Evolutionary conservation across 2,113 vertebrate genomes (phyloP), one percentile per base, ranked within the genome.

Genomic region (Heterocephalus glaber): DNA sequence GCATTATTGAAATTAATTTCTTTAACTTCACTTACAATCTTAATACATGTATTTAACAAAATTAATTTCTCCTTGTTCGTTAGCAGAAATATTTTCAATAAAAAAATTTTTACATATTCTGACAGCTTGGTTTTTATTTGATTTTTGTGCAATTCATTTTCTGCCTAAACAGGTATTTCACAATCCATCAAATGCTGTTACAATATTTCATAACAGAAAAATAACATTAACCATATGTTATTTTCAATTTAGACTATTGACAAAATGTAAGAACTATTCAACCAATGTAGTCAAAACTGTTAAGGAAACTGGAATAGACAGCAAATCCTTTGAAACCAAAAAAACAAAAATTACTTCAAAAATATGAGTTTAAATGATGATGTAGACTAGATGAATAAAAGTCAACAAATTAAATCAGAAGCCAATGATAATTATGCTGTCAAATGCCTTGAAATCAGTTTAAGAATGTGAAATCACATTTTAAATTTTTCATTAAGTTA

Each of bases 391-490:
- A 58, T 19, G 16, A 16, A 56, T 58, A 24, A 44, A 92, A 95
- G 38, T 79, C n/a, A 92, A 74, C 19, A 86, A 49, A 80, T 92
- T 96, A 80, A 89, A 85, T 70, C 24, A 80, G 54, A 70, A 88
- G 30, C 44, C 47, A 74, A 52, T 74, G 54, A 81, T 65, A 58
- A 86, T 74, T 95, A 92, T 63, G 17, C 60, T 89, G 60, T 5
- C 49, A 81, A 80, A 80, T 96, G 61, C 7, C 24, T 38, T 95
- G 26, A 2, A 66, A 92, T n/a, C 38, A 58, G 14, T 35, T 17
- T 74, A 49, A 38, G 8, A 54, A 86, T 28, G 60, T 61, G 65
- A 56, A 49, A 56, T 76, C 13, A 16, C 79, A 86, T 86, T 92
- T 95, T 35, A 28, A n/a, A 95, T 19, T n/a, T 54, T 85, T 81